Evolutionary conservation across 2,113 vertebrate genomes (phyloP).

Genomic region (Petaurus breviceps): DNA sequence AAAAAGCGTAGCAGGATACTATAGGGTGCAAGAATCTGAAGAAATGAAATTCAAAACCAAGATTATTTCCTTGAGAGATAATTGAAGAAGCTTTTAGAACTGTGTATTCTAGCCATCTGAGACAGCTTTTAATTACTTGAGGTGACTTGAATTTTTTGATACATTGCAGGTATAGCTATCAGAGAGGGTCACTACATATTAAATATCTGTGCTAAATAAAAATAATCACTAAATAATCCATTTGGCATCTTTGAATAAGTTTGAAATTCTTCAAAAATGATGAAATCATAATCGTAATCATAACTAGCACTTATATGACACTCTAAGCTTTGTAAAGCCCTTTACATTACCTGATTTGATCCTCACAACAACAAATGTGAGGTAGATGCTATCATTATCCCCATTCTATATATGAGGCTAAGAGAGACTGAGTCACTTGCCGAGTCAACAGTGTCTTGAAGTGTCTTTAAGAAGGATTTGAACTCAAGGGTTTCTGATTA

Average conservation of each 20-base stretch:
- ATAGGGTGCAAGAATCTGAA: constrained; percentile 51
- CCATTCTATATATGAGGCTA: not conserved
- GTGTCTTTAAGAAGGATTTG: not conserved
- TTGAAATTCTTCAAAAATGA: constrained; percentile 35
- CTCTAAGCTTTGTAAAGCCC: not conserved
- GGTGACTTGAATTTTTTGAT: not conserved
- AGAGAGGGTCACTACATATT: not conserved
- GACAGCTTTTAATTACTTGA: not conserved
- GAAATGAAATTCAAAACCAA: constrained; percentile 45
- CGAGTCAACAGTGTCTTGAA: not conserved
- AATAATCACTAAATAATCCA: not conserved
- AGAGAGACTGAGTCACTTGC: not conserved
- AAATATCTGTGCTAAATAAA: not conserved
- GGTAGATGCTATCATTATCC: not conserved
- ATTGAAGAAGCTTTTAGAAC: constrained; percentile 71
- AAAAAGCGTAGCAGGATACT: constrained; percentile 64
- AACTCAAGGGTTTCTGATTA: not conserved
- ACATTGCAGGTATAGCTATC: not conserved
- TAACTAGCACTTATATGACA: not conserved
- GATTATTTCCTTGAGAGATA: constrained; percentile 60
- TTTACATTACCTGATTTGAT: not conserved
- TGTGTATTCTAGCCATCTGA: constrained; percentile 23
- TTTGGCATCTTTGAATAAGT: not conserved
- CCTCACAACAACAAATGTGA: not conserved
- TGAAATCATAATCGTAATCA: constrained; percentile 38